These are phyloP conservation scores for Haliclystus octoradiatus DNA, from an alignment of 30 jellyfish, hydroid and myxozoan genomes.

Conservation along the genomic window DNA sequence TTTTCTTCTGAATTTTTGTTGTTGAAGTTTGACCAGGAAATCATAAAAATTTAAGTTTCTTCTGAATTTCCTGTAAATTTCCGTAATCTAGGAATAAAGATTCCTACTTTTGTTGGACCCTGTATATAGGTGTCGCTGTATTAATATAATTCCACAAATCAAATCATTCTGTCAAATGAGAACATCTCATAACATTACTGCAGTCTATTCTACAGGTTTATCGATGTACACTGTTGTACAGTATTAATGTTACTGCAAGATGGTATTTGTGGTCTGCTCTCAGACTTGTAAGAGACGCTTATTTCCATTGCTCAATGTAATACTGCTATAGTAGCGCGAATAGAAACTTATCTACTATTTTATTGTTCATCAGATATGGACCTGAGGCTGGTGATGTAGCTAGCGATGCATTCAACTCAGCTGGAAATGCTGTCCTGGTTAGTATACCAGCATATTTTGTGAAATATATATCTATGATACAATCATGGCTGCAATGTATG, in stretches of 20 bases:
- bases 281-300: not conserved
- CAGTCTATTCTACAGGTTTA: no score
- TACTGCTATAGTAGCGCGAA: not conserved
- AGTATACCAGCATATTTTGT: not conserved
- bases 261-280: not conserved
- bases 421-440: slow-evolving; percentile 89
- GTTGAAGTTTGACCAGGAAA: no score
- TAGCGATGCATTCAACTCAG: slow-evolving; percentile 87
- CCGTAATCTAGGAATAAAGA: no score
- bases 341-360: not conserved
- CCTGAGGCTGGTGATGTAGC: slow-evolving; percentile 86
- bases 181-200: no score
- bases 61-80: no score
- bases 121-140: no score
- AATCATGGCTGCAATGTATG: not conserved
- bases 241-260: not conserved
- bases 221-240: no score
- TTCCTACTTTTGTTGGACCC: no score
- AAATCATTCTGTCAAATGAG: no score
- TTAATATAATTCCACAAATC: no score
- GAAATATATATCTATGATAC: not conserved
- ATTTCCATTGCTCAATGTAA: not conserved
- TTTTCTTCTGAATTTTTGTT: no score
- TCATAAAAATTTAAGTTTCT: no score
- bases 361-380: slow-evolving; percentile 51